Base-by-base conservation (phyloP, 1,140 invertebrate genomes). In the Drosophila pseudoananassae region DNA sequence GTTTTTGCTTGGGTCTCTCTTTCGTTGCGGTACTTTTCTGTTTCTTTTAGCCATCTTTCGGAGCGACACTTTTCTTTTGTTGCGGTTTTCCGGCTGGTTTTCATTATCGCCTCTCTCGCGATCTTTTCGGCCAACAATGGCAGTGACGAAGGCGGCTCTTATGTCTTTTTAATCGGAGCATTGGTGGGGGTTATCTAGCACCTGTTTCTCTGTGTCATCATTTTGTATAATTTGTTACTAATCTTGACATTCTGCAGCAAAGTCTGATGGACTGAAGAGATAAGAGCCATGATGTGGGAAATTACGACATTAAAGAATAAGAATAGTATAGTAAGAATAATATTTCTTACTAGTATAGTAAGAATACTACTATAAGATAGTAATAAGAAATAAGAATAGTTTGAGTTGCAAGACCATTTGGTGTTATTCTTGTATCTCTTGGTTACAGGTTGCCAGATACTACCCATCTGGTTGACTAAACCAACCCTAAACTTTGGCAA, bases 151-250 rank as follows among this genome's bases (percentile, higher is more conserved):
- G 57, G 56, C 36, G 55, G 82, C 57, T 60, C 78, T 87, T 78
- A 78, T 87, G 83, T 61, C 56, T 88, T 88, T 87, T 87, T 88
- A 88, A 87, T 88, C 82, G 82, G 88, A 71, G 25, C 5, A 1
- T 88, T n/a, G n/a, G n/a, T n/a, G n/a, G n/a, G n/a, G n/a, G n/a
- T n/a, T n/a, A n/a, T 78, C 83, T 76, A 73, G 68, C 66, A 72
- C 56, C 51, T 58, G 58, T 43, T 52, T 36, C 14, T 27, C 8
- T 20, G 4, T 27, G 36, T 51, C 12, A 33, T 33, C 36, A 40
- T 60, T 72, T 70, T 8, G 53, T 58, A 58, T 47, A 53, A 72
- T 51, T 72, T 60, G 38, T 52, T 38, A 33, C 9, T 6, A 52
- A 45, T 40, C 50, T 56, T 70, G 27, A 29, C 46, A 43, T 43